Percentiles rank a stretch among this genome's conserved stretches.
Conservation (phyloP, 2,113 vertebrate species). For the Willisornis vidua region DNA sequence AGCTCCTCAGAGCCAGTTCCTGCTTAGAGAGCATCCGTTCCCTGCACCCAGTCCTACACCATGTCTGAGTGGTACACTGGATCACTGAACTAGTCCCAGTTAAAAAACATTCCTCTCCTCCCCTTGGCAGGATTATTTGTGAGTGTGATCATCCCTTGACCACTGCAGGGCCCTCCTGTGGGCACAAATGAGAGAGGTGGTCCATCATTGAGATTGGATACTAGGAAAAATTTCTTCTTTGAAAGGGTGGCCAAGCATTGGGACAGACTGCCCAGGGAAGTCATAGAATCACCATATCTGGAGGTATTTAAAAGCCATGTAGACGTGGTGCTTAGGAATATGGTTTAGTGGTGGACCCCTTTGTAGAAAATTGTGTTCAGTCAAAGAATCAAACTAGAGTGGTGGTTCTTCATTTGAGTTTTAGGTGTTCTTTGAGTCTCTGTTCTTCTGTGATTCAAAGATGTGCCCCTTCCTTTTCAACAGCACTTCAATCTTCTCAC, state of each 20-base stretch:
- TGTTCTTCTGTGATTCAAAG: background rate
- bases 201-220: background rate
- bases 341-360: background rate
- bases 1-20: background rate
- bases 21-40: background rate
- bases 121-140: background rate
- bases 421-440: background rate
- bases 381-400: background rate
- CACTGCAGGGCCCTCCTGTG: background rate
- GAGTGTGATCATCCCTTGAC: background rate
- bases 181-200: background rate
- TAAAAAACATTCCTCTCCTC: background rate
- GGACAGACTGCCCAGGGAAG: background rate
- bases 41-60: background rate
- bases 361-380: background rate
- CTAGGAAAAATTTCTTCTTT: background rate
- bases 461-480: background rate
- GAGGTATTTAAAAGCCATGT: background rate
- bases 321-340: background rate
- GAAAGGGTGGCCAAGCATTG: background rate
- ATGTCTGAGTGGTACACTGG: background rate
- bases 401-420: background rate
- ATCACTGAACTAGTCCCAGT: background rate
- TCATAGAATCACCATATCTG: background rate
- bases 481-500: background rate